Percentiles rank a stretch among this genome's conserved stretches.
Conservation (phyloP, 2,113 vertebrate species). For the Gyps fulvus region DNA sequence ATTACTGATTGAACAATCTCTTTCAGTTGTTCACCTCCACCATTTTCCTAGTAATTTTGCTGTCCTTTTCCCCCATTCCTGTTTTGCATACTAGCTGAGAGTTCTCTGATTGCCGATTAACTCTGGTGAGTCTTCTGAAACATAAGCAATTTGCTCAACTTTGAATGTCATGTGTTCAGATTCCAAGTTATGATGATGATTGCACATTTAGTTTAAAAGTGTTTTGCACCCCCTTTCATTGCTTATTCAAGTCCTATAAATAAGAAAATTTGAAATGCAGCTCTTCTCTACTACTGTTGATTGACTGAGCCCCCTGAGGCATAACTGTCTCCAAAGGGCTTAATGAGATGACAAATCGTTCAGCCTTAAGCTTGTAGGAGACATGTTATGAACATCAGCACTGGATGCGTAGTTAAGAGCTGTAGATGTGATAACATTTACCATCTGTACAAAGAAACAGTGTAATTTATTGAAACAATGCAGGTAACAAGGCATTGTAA, state of each 20-base stretch:
- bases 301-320: conserved; percentile 42
- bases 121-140: conserved; percentile 8
- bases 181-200: conserved; percentile 45
- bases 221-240: conserved; percentile 28
- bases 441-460: not conserved
- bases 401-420: not conserved
- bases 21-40: not conserved
- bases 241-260: conserved; percentile 55
- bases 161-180: conserved; percentile 15
- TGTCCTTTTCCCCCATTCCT: not conserved
- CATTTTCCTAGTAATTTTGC: not conserved
- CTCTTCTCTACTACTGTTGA: conserved; percentile 23
- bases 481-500: not conserved
- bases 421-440: not conserved
- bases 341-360: conserved; percentile 1
- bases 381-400: not conserved
- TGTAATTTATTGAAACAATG: conserved; percentile 1
- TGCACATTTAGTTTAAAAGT: conserved; percentile 36
- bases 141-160: conserved; percentile 45
- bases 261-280: conserved; percentile 46
- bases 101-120: conserved; percentile 3
- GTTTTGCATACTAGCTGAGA: conserved; percentile 1
- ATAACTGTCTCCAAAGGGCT: not conserved
- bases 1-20: not conserved
- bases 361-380: not conserved